A percentile compares a stretch with the other conserved stretches of the same genome.
phyloP scores from a whole-genome alignment of 1,140 invertebrate genomes.

The Neelides sp. region DNA sequence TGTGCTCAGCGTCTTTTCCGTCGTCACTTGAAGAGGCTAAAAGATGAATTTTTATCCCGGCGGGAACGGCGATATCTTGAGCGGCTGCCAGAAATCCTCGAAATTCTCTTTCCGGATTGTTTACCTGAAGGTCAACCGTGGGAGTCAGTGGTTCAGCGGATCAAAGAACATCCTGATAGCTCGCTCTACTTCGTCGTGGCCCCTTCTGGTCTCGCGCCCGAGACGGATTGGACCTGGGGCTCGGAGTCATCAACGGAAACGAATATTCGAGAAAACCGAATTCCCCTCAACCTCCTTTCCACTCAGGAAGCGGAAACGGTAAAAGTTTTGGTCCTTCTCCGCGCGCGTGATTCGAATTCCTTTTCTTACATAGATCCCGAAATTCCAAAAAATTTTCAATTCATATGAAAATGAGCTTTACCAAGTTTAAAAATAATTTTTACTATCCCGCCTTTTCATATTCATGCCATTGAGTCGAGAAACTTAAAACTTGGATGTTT shows the following conservation, averaged over 20 bases:
- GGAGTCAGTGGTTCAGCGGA: slow-evolving; percentile 38
- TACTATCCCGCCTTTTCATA: no score
- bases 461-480: no score
- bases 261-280: slow-evolving; percentile 28
- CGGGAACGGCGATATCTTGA: slow-evolving; percentile 69
- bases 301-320: slow-evolving; percentile 28
- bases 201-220: slow-evolving; percentile 35
- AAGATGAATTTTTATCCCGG: slow-evolving; percentile 69
- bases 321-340: no score
- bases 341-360: no score
- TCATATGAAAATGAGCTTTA: no score
- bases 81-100: slow-evolving; percentile 61
- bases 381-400: no score
- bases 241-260: slow-evolving; percentile 29
- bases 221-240: slow-evolving; percentile 31
- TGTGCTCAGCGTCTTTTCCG: slow-evolving; percentile 66
- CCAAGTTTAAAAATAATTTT: no score
- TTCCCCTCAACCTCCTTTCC: slow-evolving; percentile 25
- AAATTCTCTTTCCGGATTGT: slow-evolving; percentile 64
- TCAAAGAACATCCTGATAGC: slow-evolving; percentile 42
- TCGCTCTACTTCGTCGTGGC: slow-evolving; percentile 42
- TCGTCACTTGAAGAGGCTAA: slow-evolving; percentile 67
- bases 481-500: no score
- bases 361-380: neutral
- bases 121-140: slow-evolving; percentile 34